A percentile compares a stretch with the other conserved stretches of the same genome.
phyloP scores from a whole-genome alignment of 2,797 vertebrate genomes.

The Silurus lanzhouensis region DNA sequence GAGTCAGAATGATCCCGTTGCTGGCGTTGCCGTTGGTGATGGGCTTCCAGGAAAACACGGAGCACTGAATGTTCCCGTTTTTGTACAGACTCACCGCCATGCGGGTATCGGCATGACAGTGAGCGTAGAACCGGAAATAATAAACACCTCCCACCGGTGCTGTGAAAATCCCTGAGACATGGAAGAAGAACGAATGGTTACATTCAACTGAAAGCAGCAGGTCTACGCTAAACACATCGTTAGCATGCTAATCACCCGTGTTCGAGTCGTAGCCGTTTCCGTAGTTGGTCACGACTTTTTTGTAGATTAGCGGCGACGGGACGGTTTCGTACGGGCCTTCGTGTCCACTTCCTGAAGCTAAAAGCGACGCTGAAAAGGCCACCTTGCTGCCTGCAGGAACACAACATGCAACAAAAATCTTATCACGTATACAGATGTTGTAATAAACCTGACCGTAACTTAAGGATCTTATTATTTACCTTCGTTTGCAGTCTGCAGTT shows the following conservation, averaged over 20 bases:
- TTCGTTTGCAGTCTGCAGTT: not conserved
- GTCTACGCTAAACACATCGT: not conserved
- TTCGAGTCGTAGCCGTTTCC: constrained; percentile 41
- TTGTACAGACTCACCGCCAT: constrained; percentile 43
- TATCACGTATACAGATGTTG: too few species aligned
- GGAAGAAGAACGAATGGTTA: not conserved
- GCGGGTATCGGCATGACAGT: not conserved
- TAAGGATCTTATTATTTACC: not conserved
- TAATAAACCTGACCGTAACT: not conserved
- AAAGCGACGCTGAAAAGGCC: constrained; percentile 47
- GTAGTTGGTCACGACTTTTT: constrained; percentile 42
- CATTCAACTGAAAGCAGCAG: too few species aligned
- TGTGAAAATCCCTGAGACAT: constrained; percentile 43
- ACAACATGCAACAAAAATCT: not conserved
- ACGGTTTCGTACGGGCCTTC: not conserved
- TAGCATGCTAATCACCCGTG: constrained; percentile 5
- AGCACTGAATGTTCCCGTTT: constrained; percentile 14
- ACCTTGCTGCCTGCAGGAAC: constrained; percentile 32
- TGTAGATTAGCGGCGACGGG: constrained; percentile 32
- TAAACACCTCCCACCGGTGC: constrained; percentile 46
- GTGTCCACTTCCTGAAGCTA: not conserved
- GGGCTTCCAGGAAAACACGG: not conserved
- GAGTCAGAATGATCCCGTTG: constrained; percentile 39
- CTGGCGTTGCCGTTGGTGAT: constrained; percentile 2
- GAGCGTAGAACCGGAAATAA: constrained; percentile 43